Percentiles rank a stretch among this genome's conserved stretches.
phyloP scores from a whole-genome alignment of 2,113 vertebrate genomes.

The Campylomormyrus tamandua region DNA sequence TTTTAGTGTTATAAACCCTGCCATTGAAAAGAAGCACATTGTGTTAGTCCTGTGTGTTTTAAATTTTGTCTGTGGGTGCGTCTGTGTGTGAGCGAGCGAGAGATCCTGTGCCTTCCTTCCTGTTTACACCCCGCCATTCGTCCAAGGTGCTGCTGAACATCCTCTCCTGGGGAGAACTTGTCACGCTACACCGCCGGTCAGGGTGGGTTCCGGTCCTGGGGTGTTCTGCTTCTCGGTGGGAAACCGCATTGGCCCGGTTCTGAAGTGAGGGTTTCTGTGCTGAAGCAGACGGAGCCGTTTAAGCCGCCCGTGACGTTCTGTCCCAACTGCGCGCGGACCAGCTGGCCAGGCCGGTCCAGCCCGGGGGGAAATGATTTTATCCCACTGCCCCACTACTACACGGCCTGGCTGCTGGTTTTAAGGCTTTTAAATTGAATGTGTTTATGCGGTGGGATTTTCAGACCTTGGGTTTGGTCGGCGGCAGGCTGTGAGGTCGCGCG shows the following conservation, averaged over 20 bases:
- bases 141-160: background rate
- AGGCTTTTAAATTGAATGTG: background rate
- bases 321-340: background rate
- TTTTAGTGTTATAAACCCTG: background rate
- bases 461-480: no score
- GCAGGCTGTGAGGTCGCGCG: background rate
- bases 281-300: background rate
- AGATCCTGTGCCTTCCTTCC: background rate
- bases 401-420: background rate
- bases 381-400: background rate
- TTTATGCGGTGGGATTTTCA: background rate
- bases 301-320: background rate
- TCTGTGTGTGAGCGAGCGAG: background rate
- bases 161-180: background rate
- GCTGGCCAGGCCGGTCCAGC: background rate
- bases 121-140: background rate
- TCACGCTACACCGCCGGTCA: background rate
- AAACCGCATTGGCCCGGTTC: background rate
- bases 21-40: conserved; percentile 10
- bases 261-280: background rate
- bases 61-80: background rate
- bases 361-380: background rate
- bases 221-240: background rate
- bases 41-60: conserved; percentile 8
- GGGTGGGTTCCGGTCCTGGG: background rate